Evolutionary conservation across 92 coral and sea anemone genomes (phyloP).

Genomic region (Zoanthus solanderi): DNA sequence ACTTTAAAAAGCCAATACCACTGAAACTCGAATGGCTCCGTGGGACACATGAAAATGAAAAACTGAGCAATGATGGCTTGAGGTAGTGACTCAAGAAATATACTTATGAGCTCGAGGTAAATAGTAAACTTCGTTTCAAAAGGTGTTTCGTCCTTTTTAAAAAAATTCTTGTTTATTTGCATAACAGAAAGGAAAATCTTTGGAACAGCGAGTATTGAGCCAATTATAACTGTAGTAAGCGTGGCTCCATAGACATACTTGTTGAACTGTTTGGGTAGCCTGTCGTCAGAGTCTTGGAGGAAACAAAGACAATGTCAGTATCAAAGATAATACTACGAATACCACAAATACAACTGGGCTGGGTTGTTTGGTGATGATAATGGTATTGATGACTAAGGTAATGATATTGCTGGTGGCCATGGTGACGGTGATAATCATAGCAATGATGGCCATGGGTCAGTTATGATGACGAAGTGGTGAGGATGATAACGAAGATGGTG

Average conservation of each 20-base stretch:
- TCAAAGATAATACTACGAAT: not conserved
- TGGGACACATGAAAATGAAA: not conserved
- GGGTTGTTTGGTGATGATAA: no score
- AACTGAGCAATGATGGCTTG: slow-evolving; percentile 23
- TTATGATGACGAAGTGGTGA: no score
- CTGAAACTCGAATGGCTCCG: not conserved
- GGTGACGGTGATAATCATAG: no score
- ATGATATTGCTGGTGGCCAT: no score
- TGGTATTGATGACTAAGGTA: no score
- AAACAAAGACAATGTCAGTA: not conserved
- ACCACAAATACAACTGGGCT: not conserved
- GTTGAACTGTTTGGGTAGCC: not conserved
- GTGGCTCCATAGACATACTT: not conserved
- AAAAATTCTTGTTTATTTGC: not conserved
- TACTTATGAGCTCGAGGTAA: not conserved
- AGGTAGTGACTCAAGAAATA: not conserved
- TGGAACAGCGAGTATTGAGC: not conserved
- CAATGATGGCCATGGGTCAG: no score
- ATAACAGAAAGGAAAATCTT: not conserved
- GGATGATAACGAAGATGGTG: no score
- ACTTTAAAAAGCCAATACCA: slow-evolving; percentile 27
- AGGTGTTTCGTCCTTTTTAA: not conserved
- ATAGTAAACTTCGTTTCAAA: not conserved
- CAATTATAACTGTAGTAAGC: slow-evolving; percentile 1
- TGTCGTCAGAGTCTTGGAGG: slow-evolving; percentile 5